phyloP scores from a whole-genome alignment of 2,113 vertebrate species.

The Collichthys lucidus region DNA sequence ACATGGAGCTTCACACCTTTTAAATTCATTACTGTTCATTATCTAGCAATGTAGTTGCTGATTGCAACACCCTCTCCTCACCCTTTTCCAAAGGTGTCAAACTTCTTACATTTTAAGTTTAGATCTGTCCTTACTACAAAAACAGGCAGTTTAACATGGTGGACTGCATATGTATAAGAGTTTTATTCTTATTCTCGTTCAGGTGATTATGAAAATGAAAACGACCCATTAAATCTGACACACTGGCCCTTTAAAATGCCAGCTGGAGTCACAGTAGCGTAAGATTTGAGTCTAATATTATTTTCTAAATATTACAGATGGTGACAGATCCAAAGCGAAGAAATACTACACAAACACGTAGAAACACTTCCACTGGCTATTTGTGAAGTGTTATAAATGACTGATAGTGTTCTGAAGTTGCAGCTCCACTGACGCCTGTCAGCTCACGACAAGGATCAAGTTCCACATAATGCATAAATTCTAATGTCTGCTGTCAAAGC shows the following conservation, averaged over 20 bases:
- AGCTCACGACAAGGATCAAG: background rate
- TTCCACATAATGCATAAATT: background rate
- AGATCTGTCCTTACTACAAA: no score
- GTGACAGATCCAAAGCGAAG: background rate
- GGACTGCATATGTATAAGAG: no score
- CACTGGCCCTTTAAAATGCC: background rate
- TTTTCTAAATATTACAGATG: background rate
- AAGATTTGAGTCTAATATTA: background rate
- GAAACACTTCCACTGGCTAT: background rate
- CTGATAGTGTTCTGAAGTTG: background rate
- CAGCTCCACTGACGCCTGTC: background rate
- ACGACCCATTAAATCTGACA: no score
- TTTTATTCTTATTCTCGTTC: no score
- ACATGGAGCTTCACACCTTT: background rate
- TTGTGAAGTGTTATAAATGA: background rate
- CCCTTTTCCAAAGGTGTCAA: no score
- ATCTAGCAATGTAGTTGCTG: no score
- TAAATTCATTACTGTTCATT: background rate
- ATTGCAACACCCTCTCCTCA: no score
- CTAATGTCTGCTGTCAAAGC: slow-evolving; percentile 1
- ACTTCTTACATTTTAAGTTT: no score
- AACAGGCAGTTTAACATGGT: no score
- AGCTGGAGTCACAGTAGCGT: background rate
- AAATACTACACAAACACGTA: background rate
- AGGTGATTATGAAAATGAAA: no score